A percentile compares a stretch with the other conserved stretches of the same genome.
phyloP scores from a whole-genome alignment of 2,888 invertebrate species.

The Danaus chrysippus region DNA sequence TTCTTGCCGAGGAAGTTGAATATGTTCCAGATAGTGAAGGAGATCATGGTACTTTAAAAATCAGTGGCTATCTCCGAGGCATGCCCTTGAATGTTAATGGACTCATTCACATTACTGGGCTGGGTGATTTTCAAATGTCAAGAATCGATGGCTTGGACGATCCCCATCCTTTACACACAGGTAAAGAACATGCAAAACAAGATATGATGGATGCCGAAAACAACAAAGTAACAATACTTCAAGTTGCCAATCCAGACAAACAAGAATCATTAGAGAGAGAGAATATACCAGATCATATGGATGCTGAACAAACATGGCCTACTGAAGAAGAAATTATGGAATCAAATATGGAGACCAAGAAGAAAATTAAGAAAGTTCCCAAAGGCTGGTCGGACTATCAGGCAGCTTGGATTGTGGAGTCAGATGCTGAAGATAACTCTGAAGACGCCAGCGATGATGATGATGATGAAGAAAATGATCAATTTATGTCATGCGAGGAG shows the following conservation, averaged over 20 bases:
- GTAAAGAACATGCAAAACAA: slow-evolving; percentile 67
- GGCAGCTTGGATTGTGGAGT: slow-evolving; percentile 94
- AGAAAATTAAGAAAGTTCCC: slow-evolving; percentile 89
- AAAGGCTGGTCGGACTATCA: slow-evolving; percentile 99
- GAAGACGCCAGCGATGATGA: slow-evolving; percentile 62
- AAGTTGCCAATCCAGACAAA: slow-evolving; percentile 80
- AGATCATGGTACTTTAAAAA: slow-evolving; percentile 83
- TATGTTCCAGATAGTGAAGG: slow-evolving; percentile 75
- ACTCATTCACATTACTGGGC: slow-evolving; percentile 93
- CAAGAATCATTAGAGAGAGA: slow-evolving; percentile 89
- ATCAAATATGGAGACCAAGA: slow-evolving; percentile 82
- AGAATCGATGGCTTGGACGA: slow-evolving; percentile 86
- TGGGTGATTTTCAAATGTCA: slow-evolving; percentile 95
- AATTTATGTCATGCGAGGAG: slow-evolving; percentile 76
- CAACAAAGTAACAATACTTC: slow-evolving; percentile 69
- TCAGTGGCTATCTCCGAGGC: slow-evolving; percentile 93
- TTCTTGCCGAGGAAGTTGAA: slow-evolving; percentile 89
- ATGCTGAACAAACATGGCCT: slow-evolving; percentile 98
- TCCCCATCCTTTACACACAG: slow-evolving; percentile 81
- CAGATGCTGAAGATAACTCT: slow-evolving; percentile 78
- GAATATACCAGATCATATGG: slow-evolving; percentile 93
- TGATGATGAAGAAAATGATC: slow-evolving; percentile 53
- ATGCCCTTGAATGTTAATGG: slow-evolving; percentile 91
- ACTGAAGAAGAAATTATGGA: slow-evolving; percentile 92
- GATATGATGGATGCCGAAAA: slow-evolving; percentile 65